These are phyloP conservation scores for Plagodis dolabraria DNA, from an alignment of 2,888 invertebrate species.

Conservation along the genomic window DNA sequence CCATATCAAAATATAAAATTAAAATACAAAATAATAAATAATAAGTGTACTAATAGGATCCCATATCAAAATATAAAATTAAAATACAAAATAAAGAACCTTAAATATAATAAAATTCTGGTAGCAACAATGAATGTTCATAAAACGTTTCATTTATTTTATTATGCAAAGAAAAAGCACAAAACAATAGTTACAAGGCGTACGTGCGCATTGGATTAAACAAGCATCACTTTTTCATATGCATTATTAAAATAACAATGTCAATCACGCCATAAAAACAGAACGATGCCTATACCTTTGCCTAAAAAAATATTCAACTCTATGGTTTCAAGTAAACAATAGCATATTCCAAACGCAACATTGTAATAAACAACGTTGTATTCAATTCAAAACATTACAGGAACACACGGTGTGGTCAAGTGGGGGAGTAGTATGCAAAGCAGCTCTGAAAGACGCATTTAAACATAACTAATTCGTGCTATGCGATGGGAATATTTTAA, in stretches of 20 bases:
- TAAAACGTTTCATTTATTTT: background rate
- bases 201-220: constrained; percentile 15
- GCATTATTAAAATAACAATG: constrained; percentile 29
- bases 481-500: constrained; percentile 56
- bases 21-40: no score
- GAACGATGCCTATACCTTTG: constrained; percentile 22
- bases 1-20: no score
- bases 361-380: constrained; percentile 64
- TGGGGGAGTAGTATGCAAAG: constrained; percentile 59
- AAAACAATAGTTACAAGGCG: constrained; percentile 2
- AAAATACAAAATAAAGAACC: constrained; percentile 1
- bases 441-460: constrained; percentile 51
- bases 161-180: background rate
- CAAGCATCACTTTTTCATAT: constrained; percentile 11
- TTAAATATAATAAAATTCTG: background rate
- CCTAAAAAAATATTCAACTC: constrained; percentile 35
- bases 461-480: constrained; percentile 70
- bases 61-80: background rate
- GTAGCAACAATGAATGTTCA: no score
- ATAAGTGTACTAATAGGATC: no score
- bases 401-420: constrained; percentile 76
- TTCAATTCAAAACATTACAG: constrained; percentile 64
- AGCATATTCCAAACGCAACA: constrained; percentile 58
- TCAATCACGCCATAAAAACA: constrained; percentile 32
- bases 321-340: constrained; percentile 51